Conservation (phyloP, 2,888 invertebrate genomes). For the Pemphredon lugubris region DNA sequence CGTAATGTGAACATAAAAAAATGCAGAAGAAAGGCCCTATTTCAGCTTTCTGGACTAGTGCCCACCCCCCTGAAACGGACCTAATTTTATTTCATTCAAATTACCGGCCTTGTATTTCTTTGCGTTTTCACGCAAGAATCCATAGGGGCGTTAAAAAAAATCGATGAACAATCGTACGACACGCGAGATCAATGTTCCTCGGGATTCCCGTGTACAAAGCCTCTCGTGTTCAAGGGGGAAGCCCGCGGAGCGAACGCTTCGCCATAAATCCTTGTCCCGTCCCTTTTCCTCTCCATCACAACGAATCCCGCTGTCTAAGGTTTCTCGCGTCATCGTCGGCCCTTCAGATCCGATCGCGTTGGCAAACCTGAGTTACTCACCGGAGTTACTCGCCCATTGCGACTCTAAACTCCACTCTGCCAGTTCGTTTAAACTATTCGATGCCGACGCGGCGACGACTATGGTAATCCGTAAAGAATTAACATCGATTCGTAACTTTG, state of each 20-base stretch:
- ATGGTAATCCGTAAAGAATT: no score
- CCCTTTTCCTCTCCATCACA: conserved; percentile 21
- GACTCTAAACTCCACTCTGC: background rate
- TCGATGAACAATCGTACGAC: background rate
- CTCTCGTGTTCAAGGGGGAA: conserved; percentile 35
- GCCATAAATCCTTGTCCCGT: conserved; percentile 31
- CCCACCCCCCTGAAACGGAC: no score
- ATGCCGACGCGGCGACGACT: background rate
- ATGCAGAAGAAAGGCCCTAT: no score
- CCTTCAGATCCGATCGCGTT: conserved; percentile 41
- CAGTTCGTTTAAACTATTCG: background rate
- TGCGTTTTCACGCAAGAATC: no score
- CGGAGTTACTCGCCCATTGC: conserved; percentile 12
- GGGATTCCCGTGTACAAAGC: conserved; percentile 35
- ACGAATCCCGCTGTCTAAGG: conserved; percentile 29
- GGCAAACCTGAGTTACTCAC: conserved; percentile 37
- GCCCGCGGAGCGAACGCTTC: conserved; percentile 17
- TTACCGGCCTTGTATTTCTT: no score
- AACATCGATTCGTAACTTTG: no score
- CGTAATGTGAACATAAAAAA: no score
- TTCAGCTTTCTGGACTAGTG: no score
- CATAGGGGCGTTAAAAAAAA: background rate
- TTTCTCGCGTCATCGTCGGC: conserved; percentile 48
- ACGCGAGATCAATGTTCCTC: conserved; percentile 36
- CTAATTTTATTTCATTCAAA: no score